phyloP scores from a whole-genome alignment of 2,797 vertebrate species.

The Enteromius viviparus region DNA sequence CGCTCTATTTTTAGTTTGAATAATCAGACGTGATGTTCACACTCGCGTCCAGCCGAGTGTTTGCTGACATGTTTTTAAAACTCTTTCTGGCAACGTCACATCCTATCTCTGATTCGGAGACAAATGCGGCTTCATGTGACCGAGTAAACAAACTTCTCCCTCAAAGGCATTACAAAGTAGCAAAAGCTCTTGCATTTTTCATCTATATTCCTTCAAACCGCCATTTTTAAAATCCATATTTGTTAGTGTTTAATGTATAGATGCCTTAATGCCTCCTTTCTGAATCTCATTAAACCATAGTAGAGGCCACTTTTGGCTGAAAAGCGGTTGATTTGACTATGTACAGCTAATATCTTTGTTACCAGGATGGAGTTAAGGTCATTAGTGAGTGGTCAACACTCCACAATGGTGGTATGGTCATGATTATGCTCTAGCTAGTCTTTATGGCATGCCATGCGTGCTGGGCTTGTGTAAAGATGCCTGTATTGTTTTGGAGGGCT shows the following conservation, averaged over 20 bases:
- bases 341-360: background rate
- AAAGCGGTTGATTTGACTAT: background rate
- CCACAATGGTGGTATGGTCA: background rate
- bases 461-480: slow-evolving; percentile 56
- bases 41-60: background rate
- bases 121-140: background rate
- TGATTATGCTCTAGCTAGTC: background rate
- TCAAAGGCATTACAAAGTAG: background rate
- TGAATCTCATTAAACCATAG: background rate
- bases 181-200: background rate
- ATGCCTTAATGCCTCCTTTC: background rate
- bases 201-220: background rate
- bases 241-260: background rate
- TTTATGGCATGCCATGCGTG: slow-evolving; percentile 42
- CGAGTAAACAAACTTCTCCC: background rate
- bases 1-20: slow-evolving; percentile 11
- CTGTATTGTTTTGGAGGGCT: slow-evolving; percentile 61
- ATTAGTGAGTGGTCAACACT: slow-evolving; percentile 1
- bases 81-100: background rate
- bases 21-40: slow-evolving; percentile 1
- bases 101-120: background rate
- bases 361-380: background rate
- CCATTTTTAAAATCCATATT: background rate
- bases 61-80: slow-evolving; percentile 14
- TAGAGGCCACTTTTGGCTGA: background rate